Evolutionary conservation across 2,888 invertebrate genomes (phyloP).

Genomic region (Iphiclides podalirius): DNA sequence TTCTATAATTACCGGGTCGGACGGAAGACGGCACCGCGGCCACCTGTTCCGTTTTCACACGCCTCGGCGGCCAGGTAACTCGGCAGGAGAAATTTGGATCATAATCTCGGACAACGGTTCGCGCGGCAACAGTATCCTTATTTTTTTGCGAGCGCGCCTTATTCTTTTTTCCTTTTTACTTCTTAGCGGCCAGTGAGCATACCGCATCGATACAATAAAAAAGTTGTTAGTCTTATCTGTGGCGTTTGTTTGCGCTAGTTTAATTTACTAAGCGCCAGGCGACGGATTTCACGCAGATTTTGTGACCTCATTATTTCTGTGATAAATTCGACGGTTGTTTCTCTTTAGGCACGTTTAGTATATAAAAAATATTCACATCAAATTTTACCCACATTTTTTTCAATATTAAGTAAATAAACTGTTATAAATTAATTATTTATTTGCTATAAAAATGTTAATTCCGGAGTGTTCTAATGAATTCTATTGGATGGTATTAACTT

Average conservation of each 20-base stretch:
- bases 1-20: constrained; percentile 64
- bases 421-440: too few species aligned
- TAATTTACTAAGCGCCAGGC: constrained; percentile 7
- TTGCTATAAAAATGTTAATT: too few species aligned
- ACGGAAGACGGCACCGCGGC: constrained; percentile 52
- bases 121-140: constrained; percentile 57
- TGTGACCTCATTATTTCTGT: too few species aligned
- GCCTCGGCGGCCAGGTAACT: constrained; percentile 65
- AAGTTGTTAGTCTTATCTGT: constrained; percentile 8
- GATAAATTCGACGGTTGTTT: too few species aligned
- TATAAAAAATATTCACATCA: too few species aligned
- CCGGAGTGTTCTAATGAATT: too few species aligned
- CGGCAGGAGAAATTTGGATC: constrained; percentile 41
- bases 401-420: too few species aligned
- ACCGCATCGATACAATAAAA: constrained; percentile 5
- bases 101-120: constrained; percentile 49
- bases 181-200: constrained; percentile 30
- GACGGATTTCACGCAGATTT: too few species aligned
- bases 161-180: constrained; percentile 34
- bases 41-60: constrained; percentile 79
- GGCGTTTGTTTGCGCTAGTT: constrained; percentile 15
- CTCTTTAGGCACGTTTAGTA: too few species aligned
- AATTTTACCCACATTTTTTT: too few species aligned
- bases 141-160: constrained; percentile 46
- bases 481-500: too few species aligned